phyloP scores from a whole-genome alignment of 2,888 invertebrate genomes.

The Arrhopalites spinosus region DNA sequence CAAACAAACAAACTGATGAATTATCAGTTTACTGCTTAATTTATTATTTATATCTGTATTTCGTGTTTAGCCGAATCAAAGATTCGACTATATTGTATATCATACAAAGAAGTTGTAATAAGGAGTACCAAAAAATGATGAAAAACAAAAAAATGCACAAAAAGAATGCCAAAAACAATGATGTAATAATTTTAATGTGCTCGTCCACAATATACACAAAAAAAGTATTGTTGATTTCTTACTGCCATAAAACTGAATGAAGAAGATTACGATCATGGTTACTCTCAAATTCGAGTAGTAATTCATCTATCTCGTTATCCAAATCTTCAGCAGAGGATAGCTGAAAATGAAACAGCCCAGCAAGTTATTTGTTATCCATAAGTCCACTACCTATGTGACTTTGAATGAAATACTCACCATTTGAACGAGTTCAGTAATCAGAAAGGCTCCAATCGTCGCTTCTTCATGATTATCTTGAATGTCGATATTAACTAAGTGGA shows the following conservation, averaged over 20 bases:
- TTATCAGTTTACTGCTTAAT: no score
- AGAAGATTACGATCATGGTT: conserved; percentile 80
- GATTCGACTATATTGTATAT: no score
- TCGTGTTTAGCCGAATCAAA: no score
- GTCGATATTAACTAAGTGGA: conserved; percentile 97
- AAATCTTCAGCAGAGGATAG: conserved; percentile 87
- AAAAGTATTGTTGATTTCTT: conserved; percentile 58
- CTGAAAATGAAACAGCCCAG: conserved; percentile 61
- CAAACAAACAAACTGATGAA: no score
- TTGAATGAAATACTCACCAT: conserved; percentile 67
- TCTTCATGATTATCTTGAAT: conserved; percentile 99
- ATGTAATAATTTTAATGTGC: no score
- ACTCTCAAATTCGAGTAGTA: conserved; percentile 90
- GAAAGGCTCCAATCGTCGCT: conserved; percentile 96
- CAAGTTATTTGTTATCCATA: conserved; percentile 12
- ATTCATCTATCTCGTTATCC: conserved; percentile 96
- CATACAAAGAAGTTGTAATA: no score
- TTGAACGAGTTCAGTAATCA: conserved; percentile 93
- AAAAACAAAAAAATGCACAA: not conserved
- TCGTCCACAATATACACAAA: no score
- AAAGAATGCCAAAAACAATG: no score
- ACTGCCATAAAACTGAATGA: conserved; percentile 94
- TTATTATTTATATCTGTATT: no score
- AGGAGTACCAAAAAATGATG: no score
- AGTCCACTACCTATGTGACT: not conserved